These are phyloP conservation scores for Eupithecia tripunctaria DNA, from an alignment of 2,888 invertebrate species.

Conservation along the genomic window DNA sequence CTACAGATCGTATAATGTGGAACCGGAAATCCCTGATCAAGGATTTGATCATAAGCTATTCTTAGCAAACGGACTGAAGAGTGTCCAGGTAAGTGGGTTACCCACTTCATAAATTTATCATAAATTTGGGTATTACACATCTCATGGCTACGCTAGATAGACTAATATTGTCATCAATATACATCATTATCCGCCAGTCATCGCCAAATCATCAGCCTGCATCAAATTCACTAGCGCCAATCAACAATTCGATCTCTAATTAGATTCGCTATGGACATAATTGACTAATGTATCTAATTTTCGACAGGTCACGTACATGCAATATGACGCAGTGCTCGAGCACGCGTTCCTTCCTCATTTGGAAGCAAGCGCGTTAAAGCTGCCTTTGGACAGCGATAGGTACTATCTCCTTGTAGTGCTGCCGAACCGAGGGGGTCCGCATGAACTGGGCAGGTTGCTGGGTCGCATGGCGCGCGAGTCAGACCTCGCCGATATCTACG, in stretches of 20 bases:
- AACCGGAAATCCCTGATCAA: constrained; percentile 55
- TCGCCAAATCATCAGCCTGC: constrained; percentile 34
- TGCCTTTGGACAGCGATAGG: constrained; percentile 91
- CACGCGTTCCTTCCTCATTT: constrained; percentile 89
- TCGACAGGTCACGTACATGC: constrained; percentile 87
- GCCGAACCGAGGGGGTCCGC: constrained; percentile 86
- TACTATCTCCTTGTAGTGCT: constrained; percentile 91
- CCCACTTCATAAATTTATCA: neutral
- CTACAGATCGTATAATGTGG: constrained; percentile 72
- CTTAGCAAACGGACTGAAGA: constrained; percentile 74
- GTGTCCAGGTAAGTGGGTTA: constrained; percentile 66
- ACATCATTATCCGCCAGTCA: constrained; percentile 34
- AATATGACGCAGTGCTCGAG: constrained; percentile 90
- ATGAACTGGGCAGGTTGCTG: constrained; percentile 86
- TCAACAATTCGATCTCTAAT: constrained; percentile 43
- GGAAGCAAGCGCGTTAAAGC: constrained; percentile 88
- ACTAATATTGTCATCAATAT: neutral
- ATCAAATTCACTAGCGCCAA: constrained; percentile 38
- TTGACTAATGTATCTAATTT: constrained; percentile 44
- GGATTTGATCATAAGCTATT: constrained; percentile 66
- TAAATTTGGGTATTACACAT: neutral
- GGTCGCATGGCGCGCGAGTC: constrained; percentile 86
- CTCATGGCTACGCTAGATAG: neutral
- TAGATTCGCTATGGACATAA: constrained; percentile 41
- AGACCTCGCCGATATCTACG: constrained; percentile 87